Evolutionary conservation across 53 echinoderm and acorn worm species (phyloP), one percentile per base, ranked within the genome.

Genomic region (Apostichopus leukothele): DNA sequence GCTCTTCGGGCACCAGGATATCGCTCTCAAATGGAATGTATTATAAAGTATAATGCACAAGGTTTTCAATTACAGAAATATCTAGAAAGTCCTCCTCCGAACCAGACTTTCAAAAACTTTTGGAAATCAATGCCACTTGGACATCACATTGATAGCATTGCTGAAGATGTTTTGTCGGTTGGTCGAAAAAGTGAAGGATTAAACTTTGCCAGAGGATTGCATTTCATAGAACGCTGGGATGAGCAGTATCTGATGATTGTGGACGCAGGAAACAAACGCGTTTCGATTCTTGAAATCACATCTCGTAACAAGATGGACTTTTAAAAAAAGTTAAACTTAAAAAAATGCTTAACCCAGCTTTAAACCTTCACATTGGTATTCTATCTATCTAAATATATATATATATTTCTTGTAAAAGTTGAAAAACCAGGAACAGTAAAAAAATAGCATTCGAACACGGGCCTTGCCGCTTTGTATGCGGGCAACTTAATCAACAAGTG

Each of bases 21-120:
- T 16, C 71, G 71, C 18, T 71, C 71, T 71, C 71, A 71, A 18
- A 71, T 71, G 71, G 71, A 71, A 71, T 71, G 71, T 18, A 71
- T 71, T 18, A 19, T 18, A 13, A 71, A 71, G 20, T 71, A 71
- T 71, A 71, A 71, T 19, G 18, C 71, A 71, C 71, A 71, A 19
- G 71, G 71, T 16, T 71, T 71, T 71, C 71, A 71, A 71, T 6
- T 71, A 1, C 13, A 71, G 20, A 71, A 71, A 71, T 71, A 71
- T 18, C 71, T 71, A 19, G 71, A 71, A 71, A 71, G 71, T 71
- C 71, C 71, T n/a, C 71, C 71, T 18, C 6, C 71, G 18, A 71
- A 71, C 20, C 14, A 71, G 18, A 71, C 71, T n/a, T 71, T 71
- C 20, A 71, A 71, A 19, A 71, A 71, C 6, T 71, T 71, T 71